phyloP scores from a whole-genome alignment of 2,888 invertebrate genomes.

The Dasysyrphus albostriatus region DNA sequence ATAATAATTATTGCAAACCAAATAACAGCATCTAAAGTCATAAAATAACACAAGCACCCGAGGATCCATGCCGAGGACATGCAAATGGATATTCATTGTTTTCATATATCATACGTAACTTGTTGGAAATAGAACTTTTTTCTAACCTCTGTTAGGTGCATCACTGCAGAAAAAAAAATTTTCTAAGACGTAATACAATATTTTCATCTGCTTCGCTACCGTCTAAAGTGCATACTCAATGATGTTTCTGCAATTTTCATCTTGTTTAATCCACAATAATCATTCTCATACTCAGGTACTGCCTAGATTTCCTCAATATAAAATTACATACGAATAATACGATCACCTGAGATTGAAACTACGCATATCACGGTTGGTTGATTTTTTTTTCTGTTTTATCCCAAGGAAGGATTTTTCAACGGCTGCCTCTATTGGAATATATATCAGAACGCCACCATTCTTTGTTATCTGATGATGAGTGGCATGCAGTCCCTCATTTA shows the following conservation, averaged over 20 bases:
- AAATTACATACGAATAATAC: slow-evolving; percentile 61
- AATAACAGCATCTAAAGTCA: neutral
- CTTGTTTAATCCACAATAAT: slow-evolving; percentile 46
- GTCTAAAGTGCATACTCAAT: slow-evolving; percentile 48
- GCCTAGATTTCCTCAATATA: slow-evolving; percentile 69
- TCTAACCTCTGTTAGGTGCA: slow-evolving; percentile 21
- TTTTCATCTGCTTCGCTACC: slow-evolving; percentile 33
- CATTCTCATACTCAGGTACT: slow-evolving; percentile 50
- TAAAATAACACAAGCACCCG: too few relatives aligned
- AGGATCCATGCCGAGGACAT: neutral
- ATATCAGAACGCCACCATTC: slow-evolving; percentile 62
- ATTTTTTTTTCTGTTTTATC: slow-evolving; percentile 48
- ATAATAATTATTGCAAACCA: too few relatives aligned
- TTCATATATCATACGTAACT: neutral
- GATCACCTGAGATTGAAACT: slow-evolving; percentile 73
- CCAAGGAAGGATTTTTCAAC: slow-evolving; percentile 60
- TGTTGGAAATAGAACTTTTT: slow-evolving; percentile 4
- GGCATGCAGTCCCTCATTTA: slow-evolving; percentile 75
- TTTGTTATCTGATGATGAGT: slow-evolving; percentile 75
- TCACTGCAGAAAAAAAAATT: slow-evolving; percentile 25
- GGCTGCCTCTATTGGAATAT: slow-evolving; percentile 44
- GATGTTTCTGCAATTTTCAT: slow-evolving; percentile 45
- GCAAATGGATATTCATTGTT: neutral
- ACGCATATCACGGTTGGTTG: slow-evolving; percentile 68
- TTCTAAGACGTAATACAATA: slow-evolving; percentile 49